Base-by-base conservation (phyloP, 2,797 vertebrate species). In the Phrynocephalus vlangalii region DNA sequence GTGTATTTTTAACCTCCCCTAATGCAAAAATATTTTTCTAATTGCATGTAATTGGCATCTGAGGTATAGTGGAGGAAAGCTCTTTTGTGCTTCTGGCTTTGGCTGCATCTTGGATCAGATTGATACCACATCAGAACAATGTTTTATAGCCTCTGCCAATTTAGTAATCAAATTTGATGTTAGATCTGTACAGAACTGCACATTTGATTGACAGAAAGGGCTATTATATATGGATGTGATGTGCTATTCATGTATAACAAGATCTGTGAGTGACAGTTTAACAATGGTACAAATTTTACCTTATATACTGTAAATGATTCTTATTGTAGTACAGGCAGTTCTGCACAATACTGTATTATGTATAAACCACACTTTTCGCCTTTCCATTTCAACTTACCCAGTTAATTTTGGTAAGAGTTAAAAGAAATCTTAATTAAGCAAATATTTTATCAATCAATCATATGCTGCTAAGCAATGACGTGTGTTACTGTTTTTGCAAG, bases 161-260 rank as follows among this genome's bases (percentile, higher is more conserved):
- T 95, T 95, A 94, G 93, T 94, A 95, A 94, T 94, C 92, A 93
- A 94, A 94, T 94, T 76, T 91, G 91, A 91, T 94, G 92, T 88
- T 94, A 90, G 88, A 94, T 92, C 92, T 94, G 88, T 94, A 83
- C 86, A 92, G 94, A 94, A 89, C 83, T 94, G 92, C 92, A 91
- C n/a, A 11, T 93, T 82, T 95, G 94, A 96, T 82, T 96, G 95
- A 94, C 95, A 95, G 92, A 90, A 91, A 91, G 90, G 91, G 91
- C 85, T 94, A 92, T 94, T 94, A 89, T 71, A 87, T 93, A 93
- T 93, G 92, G 89, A 94, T 93, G 92, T 92, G 91, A 90, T 94
- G 89, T 91, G 94, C 92, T 90, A 67, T 92, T 88, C 89, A 85
- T 94, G 91, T 92, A 88, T 93, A 94, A 94, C 91, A 93, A 93